Conservation (phyloP, 2,797 vertebrate genomes). For the Monodelphis domestica region DNA sequence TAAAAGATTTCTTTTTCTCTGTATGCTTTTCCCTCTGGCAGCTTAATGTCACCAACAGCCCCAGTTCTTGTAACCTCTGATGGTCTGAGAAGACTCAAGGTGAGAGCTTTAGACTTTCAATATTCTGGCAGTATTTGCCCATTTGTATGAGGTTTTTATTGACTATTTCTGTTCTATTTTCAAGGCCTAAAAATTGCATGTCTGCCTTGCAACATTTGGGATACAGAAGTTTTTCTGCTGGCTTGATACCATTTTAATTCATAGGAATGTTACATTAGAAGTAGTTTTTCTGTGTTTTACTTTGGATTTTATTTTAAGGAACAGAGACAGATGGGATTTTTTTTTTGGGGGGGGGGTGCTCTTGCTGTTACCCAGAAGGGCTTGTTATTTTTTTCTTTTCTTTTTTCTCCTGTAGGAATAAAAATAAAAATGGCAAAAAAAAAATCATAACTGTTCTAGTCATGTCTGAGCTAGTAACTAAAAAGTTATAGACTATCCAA, state of each 20-base stretch:
- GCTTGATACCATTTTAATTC: constrained; percentile 5
- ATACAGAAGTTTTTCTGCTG: constrained; percentile 22
- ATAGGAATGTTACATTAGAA: neutral
- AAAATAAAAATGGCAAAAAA: neutral
- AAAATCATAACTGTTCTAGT: neutral
- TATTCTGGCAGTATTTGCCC: neutral
- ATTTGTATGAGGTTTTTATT: neutral
- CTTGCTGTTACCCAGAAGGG: constrained; percentile 36
- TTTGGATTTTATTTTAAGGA: neutral
- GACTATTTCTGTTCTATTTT: constrained; percentile 20
- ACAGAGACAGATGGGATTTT: neutral
- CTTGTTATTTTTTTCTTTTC: neutral
- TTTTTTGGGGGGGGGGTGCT: no score
- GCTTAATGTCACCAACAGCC: neutral
- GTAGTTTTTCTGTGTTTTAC: neutral
- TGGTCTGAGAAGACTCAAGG: neutral
- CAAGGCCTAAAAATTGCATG: neutral
- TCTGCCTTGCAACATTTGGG: constrained; percentile 31
- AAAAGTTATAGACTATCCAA: constrained; percentile 7
- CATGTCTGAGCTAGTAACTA: neutral
- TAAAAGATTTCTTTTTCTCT: neutral
- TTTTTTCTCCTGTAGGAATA: neutral
- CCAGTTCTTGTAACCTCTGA: neutral
- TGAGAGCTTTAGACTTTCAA: neutral
- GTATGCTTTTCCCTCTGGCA: neutral